Evolutionary conservation across 1,140 invertebrate species (phyloP).

Genomic region (Eriosoma lanigerum): DNA sequence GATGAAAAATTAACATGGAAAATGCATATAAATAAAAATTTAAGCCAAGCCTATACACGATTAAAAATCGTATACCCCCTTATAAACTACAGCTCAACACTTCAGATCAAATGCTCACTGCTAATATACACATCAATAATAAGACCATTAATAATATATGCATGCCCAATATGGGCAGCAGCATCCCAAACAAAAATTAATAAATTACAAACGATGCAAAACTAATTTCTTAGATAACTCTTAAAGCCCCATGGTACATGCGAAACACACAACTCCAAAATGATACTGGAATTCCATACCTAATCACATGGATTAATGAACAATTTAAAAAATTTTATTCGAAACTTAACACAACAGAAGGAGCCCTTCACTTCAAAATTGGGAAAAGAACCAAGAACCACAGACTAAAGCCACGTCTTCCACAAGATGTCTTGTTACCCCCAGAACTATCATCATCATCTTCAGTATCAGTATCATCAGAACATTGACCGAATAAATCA

Average conservation of each 20-base stretch:
- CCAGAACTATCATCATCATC: neutral
- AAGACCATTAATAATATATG: neutral
- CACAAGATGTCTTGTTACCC: neutral
- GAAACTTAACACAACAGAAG: neutral
- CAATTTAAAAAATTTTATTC: neutral
- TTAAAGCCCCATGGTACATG: neutral
- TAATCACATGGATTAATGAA: neutral
- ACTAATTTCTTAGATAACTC: neutral
- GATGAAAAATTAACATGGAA: neutral
- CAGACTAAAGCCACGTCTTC: neutral
- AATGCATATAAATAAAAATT: neutral
- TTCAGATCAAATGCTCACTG: neutral
- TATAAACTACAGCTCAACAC: neutral
- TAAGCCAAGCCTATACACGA: neutral
- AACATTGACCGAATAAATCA: no score
- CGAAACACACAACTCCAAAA: neutral
- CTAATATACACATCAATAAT: neutral
- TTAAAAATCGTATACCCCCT: neutral
- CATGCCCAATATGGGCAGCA: neutral
- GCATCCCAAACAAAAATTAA: neutral
- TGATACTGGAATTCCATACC: neutral
- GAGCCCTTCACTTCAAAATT: neutral
- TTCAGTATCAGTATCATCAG: no score
- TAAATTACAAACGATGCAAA: neutral
- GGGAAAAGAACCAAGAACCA: neutral